Evolutionary conservation across 2,113 vertebrate species (phyloP), one percentile per base, ranked within the genome.

Genomic region (Colius striatus): DNA sequence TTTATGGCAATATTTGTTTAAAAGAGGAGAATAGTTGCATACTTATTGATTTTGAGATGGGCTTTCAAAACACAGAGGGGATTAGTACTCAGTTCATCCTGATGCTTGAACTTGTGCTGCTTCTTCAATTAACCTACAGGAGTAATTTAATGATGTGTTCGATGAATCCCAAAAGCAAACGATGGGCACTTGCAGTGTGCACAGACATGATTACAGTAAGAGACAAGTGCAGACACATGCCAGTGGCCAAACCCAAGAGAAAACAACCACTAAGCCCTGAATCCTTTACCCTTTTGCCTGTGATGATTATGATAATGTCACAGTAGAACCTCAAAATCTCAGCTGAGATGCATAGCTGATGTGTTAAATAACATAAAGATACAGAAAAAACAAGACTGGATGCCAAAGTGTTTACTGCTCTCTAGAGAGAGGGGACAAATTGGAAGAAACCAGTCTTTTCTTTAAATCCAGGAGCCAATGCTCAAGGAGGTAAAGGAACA

Each of bases 61-160:
- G 32, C 36, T 76, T 87, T 87, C 63, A 73, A 80, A 95, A 36
- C 36, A 66, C 74, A 7, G 7, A 73, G 10, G 78, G 63, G 60
- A 94, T 95, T 95, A 95, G 38, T 58, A 79, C 58, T 74, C 51
- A 70, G 54, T 63, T 94, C 91, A 70, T 92, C 60, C 67, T 62
- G 80, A 74, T 2, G 6, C 63, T 65, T 80, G 55, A 90, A 66
- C 71, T 76, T 16, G 3, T 71, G 66, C 29, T 89, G 25, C 91
- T 91, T 90, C 89, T 91, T 91, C 91, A 94, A 85, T 95, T 95
- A 96, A 96, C 82, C 75, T 73, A 66, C 50, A 3, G 4, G 77
- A 85, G 71, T 62, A 91, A 92, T 95, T 92, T 85, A 90, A 55
- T 65, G 29, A 92, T 87, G 60, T 60, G 43, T 85, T 91, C 15